These are phyloP conservation scores for Palloptera scutellata DNA, from an alignment of 2,888 invertebrate species.

Conservation along the genomic window DNA sequence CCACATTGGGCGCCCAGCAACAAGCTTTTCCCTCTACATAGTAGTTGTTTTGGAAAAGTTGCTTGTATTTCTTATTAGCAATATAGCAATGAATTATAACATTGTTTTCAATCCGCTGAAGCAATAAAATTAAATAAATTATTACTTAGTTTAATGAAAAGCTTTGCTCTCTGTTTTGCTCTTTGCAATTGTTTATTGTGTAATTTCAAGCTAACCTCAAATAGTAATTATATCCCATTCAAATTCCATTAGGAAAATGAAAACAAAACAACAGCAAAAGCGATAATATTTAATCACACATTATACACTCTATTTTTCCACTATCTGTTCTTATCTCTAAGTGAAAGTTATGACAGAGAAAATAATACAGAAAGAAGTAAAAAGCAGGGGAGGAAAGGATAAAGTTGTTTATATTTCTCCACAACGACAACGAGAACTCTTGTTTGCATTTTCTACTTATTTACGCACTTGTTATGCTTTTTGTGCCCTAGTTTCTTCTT, in stretches of 20 bases:
- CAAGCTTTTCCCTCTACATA: too few relatives aligned
- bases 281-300: conserved; percentile 4
- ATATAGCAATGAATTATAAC: too few relatives aligned
- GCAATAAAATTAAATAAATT: background rate
- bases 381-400: too few relatives aligned
- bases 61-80: too few relatives aligned
- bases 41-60: too few relatives aligned
- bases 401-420: too few relatives aligned
- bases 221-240: conserved; percentile 2
- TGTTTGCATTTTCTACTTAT: conserved; percentile 2
- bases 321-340: background rate
- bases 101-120: background rate
- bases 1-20: too few relatives aligned
- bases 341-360: background rate
- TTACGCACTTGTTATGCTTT: conserved; percentile 10
- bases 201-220: background rate
- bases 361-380: too few relatives aligned
- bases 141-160: too few relatives aligned
- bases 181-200: background rate
- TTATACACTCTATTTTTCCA: conserved; percentile 3
- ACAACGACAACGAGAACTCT: too few relatives aligned
- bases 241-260: conserved; percentile 29
- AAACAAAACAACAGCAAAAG: conserved; percentile 26
- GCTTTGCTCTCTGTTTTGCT: too few relatives aligned
- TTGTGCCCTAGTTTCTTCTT: background rate